Base-by-base conservation (phyloP, 1,140 invertebrate genomes). In the Phthorimaea operculella region DNA sequence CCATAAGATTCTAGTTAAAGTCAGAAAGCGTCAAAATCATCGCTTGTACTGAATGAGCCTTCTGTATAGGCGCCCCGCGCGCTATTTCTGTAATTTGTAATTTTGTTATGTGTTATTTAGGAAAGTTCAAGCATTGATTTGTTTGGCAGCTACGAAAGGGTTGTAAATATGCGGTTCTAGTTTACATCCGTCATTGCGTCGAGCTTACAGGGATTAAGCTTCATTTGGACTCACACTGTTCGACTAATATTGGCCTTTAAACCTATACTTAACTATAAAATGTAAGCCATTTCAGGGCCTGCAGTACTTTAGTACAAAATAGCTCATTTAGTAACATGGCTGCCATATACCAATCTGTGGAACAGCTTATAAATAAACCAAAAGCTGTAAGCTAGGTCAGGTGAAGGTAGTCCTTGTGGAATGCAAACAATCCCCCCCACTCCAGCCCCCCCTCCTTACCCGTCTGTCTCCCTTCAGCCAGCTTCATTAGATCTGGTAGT, bases 401-500 rank as follows among this genome's bases (percentile, higher is more conserved):
- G 63, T 66, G 66, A 69, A 65, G 63, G 66, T 60, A 63, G 63
- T 63, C 59, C 48, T 61, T 55, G 51, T 47, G 66, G 66, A 68
- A 68, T 65, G 61, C 53, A 34, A 21, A n/a, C n/a, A n/a, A n/a
- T 33, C 49, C 53, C 59, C 50, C 53, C 52, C 55, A 21, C 60
- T 14, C 14, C 14, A 8, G 8, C 14, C 42, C 6, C 42, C 8
- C 42, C 14, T 6, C 42, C 33, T 7, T 34, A 34, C 33, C n/a
- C n/a, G n/a, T n/a, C n/a, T n/a, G n/a, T n/a, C n/a, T n/a, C n/a
- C n/a, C n/a, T n/a, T n/a, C n/a, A n/a, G n/a, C n/a, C n/a, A n/a
- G n/a, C n/a, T n/a, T n/a, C n/a, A n/a, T n/a, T n/a, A n/a, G n/a
- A n/a, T n/a, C n/a, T n/a, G n/a, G n/a, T n/a, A n/a, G n/a, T n/a